Conservation (phyloP, 2,113 vertebrate genomes). For the Todiramphus chloris region DNA sequence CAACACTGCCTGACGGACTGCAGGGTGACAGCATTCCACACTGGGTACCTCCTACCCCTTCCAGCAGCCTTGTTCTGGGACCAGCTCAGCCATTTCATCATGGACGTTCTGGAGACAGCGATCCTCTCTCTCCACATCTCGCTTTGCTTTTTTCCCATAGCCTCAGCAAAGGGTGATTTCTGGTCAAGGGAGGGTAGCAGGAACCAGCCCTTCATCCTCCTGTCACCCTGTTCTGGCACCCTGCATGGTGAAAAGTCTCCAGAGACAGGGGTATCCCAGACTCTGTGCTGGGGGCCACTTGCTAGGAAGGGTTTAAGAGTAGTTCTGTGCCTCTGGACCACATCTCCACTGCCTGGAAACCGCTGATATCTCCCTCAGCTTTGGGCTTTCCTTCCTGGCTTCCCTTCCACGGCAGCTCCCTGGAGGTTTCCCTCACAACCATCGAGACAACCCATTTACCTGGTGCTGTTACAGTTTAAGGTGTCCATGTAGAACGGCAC, state of each 20-base stretch:
- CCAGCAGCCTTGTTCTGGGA: neutral
- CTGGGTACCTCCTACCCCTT: neutral
- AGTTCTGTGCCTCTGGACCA: neutral
- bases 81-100: neutral
- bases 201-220: neutral
- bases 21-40: neutral
- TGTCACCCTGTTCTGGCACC: neutral
- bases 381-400: neutral
- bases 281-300: neutral
- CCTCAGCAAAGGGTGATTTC: neutral
- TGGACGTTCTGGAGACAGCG: neutral
- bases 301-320: neutral
- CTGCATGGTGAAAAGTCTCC: neutral
- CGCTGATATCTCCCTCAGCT: neutral
- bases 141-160: neutral
- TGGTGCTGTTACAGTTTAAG: conserved; percentile 39
- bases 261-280: neutral
- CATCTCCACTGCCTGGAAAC: neutral
- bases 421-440: neutral
- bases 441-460: conserved; percentile 13
- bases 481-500: conserved; percentile 67
- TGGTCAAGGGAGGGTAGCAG: neutral
- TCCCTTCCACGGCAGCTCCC: neutral
- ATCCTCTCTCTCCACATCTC: neutral
- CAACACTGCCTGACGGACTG: neutral